Base-by-base conservation (phyloP, 1,140 invertebrate genomes). In the Ceratina calcarata region DNA sequence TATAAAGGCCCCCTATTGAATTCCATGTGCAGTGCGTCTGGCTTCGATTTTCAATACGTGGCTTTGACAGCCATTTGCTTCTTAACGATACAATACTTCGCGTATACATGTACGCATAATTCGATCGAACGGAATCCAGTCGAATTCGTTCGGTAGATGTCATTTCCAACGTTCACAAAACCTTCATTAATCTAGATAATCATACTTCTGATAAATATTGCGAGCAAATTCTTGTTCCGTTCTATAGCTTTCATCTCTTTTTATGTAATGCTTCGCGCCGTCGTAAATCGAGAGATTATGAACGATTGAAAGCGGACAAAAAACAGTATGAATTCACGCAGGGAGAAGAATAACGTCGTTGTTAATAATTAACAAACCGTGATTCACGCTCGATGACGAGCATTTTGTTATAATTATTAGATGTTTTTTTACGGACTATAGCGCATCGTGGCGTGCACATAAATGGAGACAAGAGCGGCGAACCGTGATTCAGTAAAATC, bases 11-110 rank as follows among this genome's bases (percentile, higher is more conserved):
- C 76, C 60, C 37, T 45, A 83, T 88, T 87, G 81, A 84, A 73
- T 86, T 58, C 74, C 61, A 57, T 60, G 67, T 61, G 84, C 75
- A 71, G 76, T 86, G 55, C 79, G 87, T 87, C 87, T 89, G 85
- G 87, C 79, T 89, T 89, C 87, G 87, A 89, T 89, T 89, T 87
- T 88, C 87, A 88, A 87, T 89, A 88, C 78, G 85, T 86, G 86
- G 80, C 82, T 86, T 88, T 88, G 87, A 88, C 85, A 88, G 81
- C 32, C 72, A 86, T 81, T 86, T 83, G 45, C 71, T 60, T 74
- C 64, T 66, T 49, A 45, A 53, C 81, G 69, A 84, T 74, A 79
- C 78, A 73, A 86, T 84, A 72, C 77, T 71, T 66, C 61, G 22
- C 57, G 68, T 60, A 61, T 18, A 45, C 37, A 45, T 45, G 80